Evolutionary conservation across 2,113 vertebrate species (phyloP).

Genomic region (Brienomyrus brachyistius): DNA sequence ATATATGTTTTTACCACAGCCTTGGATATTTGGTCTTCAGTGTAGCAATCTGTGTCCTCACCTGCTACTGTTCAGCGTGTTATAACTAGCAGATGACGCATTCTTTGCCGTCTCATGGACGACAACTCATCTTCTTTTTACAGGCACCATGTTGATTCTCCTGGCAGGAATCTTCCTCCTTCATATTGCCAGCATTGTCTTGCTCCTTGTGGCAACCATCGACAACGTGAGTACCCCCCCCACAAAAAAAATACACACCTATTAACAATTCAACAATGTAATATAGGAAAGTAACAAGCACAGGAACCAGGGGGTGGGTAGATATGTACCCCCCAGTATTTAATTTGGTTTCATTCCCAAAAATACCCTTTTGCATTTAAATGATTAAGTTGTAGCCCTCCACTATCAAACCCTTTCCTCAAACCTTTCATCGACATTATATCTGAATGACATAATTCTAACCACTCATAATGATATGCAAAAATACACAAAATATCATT

Average conservation of each 20-base stretch:
- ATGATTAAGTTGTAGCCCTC: background rate
- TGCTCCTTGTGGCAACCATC: slow-evolving; percentile 64
- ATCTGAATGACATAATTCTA: background rate
- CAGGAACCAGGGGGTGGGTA: background rate
- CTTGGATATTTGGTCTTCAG: background rate
- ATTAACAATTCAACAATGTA: background rate
- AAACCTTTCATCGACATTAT: background rate
- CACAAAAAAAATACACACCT: background rate
- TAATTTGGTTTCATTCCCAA: background rate
- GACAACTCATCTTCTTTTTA: background rate
- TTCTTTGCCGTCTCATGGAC: background rate
- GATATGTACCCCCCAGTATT: background rate
- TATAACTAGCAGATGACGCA: background rate
- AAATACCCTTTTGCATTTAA: background rate
- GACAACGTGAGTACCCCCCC: slow-evolving; percentile 55
- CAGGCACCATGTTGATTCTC: slow-evolving; percentile 59
- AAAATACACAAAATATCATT: background rate
- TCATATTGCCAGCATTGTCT: slow-evolving; percentile 60
- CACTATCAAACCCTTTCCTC: too few species aligned
- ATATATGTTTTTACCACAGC: background rate
- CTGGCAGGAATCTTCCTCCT: slow-evolving; percentile 60
- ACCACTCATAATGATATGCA: background rate
- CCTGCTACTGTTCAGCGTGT: background rate
- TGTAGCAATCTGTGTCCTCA: background rate
- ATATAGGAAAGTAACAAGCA: background rate